Evolutionary conservation across 2,797 vertebrate genomes (phyloP).

Genomic region (Mastacembelus armatus): DNA sequence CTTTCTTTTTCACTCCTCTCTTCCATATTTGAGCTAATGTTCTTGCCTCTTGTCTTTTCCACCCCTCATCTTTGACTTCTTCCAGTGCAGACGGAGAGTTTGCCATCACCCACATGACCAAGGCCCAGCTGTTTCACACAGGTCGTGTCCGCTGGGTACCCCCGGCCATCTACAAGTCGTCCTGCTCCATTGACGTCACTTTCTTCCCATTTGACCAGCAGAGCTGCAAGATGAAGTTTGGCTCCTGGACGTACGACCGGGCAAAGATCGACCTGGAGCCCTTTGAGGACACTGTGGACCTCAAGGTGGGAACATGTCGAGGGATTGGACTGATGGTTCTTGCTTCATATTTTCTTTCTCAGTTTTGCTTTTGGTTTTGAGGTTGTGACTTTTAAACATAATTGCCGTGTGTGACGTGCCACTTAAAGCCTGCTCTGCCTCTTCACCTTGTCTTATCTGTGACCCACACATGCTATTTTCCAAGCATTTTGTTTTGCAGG

Average conservation of each 20-base stretch:
- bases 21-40: background rate
- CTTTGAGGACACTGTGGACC: constrained; percentile 87
- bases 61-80: background rate
- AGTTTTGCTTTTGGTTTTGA: background rate
- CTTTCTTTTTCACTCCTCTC: background rate
- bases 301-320: constrained; percentile 72
- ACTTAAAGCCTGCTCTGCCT: background rate
- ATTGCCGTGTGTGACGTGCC: background rate
- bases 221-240: constrained; percentile 96
- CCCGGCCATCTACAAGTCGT: constrained; percentile 95
- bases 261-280: constrained; percentile 93
- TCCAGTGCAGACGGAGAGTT: constrained; percentile 92
- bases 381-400: background rate
- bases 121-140: constrained; percentile 88
- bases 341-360: background rate
- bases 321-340: background rate
- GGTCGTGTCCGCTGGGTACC: constrained; percentile 90
- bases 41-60: background rate
- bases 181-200: constrained; percentile 95
- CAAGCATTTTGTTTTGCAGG: background rate
- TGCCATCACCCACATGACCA: constrained; percentile 93
- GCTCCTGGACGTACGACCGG: constrained; percentile 94
- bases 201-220: constrained; percentile 97
- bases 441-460: constrained; percentile 15
- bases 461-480: background rate